Conservation (phyloP, 2,113 vertebrate genomes). For the Oceanites oceanicus region DNA sequence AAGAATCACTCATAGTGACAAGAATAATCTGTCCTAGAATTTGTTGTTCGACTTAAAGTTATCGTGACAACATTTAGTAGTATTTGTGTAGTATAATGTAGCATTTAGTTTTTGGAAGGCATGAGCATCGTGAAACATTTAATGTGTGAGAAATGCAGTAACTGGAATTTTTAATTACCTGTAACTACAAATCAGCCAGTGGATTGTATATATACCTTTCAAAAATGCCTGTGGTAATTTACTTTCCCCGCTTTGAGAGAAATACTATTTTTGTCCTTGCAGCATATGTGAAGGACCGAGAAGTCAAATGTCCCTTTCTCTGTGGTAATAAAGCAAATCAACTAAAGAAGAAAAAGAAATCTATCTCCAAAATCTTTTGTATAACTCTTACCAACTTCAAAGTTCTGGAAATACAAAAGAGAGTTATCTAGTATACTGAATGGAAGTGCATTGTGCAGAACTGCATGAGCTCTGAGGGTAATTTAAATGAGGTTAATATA, state of each 20-base stretch:
- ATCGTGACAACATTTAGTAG: neutral
- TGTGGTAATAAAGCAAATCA: neutral
- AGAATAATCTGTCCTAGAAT: neutral
- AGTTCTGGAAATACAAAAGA: neutral
- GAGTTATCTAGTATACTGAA: neutral
- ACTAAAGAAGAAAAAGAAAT: neutral
- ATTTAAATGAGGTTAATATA: neutral
- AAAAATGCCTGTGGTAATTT: neutral
- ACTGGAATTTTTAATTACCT: neutral
- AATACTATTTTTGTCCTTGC: neutral
- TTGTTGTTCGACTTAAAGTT: neutral
- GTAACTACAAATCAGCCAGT: neutral
- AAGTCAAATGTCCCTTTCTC: neutral
- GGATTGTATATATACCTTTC: neutral
- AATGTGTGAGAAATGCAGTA: neutral
- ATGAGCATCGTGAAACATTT: neutral
- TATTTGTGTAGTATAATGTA: neutral
- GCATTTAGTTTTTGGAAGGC: neutral
- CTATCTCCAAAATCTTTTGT: neutral
- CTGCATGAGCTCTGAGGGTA: neutral
- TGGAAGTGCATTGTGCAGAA: neutral
- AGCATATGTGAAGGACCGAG: accelerated
- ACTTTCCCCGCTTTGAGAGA: neutral
- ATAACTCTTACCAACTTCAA: neutral
- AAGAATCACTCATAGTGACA: neutral